These are phyloP conservation scores for Morone saxatilis DNA, from an alignment of 2,113 vertebrate species.

Conservation along the genomic window DNA sequence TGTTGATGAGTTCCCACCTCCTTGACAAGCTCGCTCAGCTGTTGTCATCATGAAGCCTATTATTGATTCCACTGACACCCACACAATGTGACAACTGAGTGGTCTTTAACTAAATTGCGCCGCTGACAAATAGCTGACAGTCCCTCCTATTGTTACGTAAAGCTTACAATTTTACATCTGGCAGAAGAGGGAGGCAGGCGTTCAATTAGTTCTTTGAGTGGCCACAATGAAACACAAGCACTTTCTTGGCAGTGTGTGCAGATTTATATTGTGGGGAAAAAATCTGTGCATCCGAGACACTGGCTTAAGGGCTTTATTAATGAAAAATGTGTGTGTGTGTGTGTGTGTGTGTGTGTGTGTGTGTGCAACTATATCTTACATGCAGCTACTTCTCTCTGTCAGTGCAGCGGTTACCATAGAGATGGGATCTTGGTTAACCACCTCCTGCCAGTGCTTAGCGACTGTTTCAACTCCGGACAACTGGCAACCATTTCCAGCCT, in stretches of 20 bases:
- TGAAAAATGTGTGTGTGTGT: conserved; percentile 25
- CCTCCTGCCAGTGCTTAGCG: conserved; percentile 32
- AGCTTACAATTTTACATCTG: conserved; percentile 62
- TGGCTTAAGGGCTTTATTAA: conserved; percentile 49
- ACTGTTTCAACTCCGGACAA: conserved; percentile 18
- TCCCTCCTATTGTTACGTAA: conserved; percentile 53
- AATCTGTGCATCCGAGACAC: conserved; percentile 10
- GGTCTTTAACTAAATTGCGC: conserved; percentile 72
- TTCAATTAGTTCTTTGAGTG: conserved; percentile 59
- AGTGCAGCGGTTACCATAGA: conserved; percentile 59
- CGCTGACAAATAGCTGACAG: conserved; percentile 68
- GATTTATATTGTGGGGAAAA: conserved; percentile 25
- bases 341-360: neutral
- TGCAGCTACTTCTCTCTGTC: conserved; percentile 31
- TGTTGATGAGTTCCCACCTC: conserved; percentile 68
- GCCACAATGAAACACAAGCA: conserved; percentile 33
- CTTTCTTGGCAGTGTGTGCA: conserved; percentile 50
- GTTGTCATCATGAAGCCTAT: conserved; percentile 66
- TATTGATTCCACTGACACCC: conserved; percentile 76
- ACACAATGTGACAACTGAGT: conserved; percentile 68
- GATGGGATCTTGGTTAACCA: conserved; percentile 55
- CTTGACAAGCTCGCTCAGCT: conserved; percentile 54
- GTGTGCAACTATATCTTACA: conserved; percentile 30
- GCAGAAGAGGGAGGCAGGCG: conserved; percentile 46
- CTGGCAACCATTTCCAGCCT: neutral